Percentiles rank a stretch among this genome's conserved stretches.
Evolutionary conservation across 2,113 vertebrate species (phyloP).

Genomic region (Leptosomus discolor): DNA sequence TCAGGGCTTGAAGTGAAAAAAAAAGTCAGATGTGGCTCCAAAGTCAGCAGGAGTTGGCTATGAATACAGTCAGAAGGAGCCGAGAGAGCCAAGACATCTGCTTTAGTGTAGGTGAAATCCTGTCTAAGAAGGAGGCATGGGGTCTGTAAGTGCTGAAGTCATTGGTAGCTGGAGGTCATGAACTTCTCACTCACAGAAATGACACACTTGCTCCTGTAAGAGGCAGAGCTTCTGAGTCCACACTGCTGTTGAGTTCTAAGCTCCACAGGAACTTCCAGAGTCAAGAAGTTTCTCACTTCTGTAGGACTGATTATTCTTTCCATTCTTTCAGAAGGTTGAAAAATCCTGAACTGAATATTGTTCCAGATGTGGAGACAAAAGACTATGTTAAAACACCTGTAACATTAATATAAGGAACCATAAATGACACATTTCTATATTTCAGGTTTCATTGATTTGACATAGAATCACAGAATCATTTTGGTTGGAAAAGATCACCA

Average conservation of each 20-base stretch:
- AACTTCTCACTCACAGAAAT: not conserved
- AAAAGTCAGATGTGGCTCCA: not conserved
- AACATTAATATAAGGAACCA: not conserved
- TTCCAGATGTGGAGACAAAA: not conserved
- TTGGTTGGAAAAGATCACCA: too few relatives aligned
- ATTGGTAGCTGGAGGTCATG: not conserved
- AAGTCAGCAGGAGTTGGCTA: not conserved
- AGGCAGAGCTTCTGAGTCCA: not conserved
- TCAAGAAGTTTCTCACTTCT: not conserved
- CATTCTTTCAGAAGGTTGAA: not conserved
- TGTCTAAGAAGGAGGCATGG: not conserved
- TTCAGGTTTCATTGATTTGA: not conserved
- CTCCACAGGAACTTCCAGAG: not conserved
- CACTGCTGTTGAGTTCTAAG: not conserved
- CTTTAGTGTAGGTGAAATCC: not conserved
- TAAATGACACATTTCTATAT: not conserved
- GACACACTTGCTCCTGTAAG: rapidly evolving
- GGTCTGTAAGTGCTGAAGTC: not conserved
- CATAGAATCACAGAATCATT: too few relatives aligned
- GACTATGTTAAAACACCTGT: not conserved
- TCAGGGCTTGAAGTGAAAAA: not conserved
- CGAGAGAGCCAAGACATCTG: not conserved
- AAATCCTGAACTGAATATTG: not conserved
- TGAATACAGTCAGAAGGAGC: not conserved
- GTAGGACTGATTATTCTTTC: not conserved